Base-by-base conservation (phyloP, 1,140 invertebrate genomes). In the Druon quercuslanigerum region DNA sequence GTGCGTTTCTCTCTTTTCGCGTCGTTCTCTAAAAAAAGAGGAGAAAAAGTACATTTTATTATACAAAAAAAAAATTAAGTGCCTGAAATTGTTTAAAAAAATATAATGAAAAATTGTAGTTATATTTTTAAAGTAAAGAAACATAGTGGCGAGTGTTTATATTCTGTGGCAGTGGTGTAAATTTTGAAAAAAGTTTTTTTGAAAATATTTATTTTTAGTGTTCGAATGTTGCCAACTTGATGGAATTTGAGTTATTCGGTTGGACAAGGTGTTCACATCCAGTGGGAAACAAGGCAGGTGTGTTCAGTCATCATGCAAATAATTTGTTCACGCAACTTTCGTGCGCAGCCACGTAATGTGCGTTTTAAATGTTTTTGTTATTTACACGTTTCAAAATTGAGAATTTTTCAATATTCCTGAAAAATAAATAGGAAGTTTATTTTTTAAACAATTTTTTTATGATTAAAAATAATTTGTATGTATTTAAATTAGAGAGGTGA, bases 331-430 rank as follows among this genome's bases (percentile, higher is more conserved):
- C 73, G 73, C 73, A 74, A 19, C 16, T 40, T 60, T 51, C 33
- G 9, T 40, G 72, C 72, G 72, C 72, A 54, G 12, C 51, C 19
- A 73, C 14, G 51, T 40, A 54, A 73, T 52, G 51, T 54, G 51
- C 51, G 72, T 73, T 40, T 13, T 5, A 12, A 11, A 9, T 50
- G 50, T n/a, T 50, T 51, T 25, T 19, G 51, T 72, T 50, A 46
- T 72, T 14, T 19, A 20, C 72, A 51, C 16, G 12, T 73, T 20
- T 73, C 7, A 11, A 54, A 56, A 33, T 20, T 3, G 50, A 14
- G 14, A 12, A 71, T 50, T 1, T 71, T 46, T 13, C 1, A 71
- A 50, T 40, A 46, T 14, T 70, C 9, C 33, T 50, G 14, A 9
- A 46, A 46, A 46, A 46, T 46, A 46, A 9, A 11, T 46, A 11